Base-by-base conservation (phyloP, 2,888 invertebrate species). In the Omphaloscelis lunosa region DNA sequence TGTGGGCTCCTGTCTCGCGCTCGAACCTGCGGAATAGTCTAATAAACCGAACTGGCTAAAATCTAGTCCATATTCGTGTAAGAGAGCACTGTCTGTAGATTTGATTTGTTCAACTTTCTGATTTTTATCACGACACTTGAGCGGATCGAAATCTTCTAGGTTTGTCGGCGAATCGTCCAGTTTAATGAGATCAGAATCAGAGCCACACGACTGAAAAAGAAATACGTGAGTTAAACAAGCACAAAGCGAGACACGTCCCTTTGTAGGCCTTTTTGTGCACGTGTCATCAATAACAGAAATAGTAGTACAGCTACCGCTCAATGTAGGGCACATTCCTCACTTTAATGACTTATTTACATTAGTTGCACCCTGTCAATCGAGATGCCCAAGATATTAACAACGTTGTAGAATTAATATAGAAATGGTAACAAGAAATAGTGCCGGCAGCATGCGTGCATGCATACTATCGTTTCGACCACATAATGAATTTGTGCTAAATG, bases 11-110 rank as follows among this genome's bases (percentile, higher is more conserved):
- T 89, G 89, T 56, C 89, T 89, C 20, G 90, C 79, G 81, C 92
- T 93, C 53, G 94, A 90, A n/a, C 92, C 86, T 23, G 93, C 90
- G 67, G 94, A 91, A 82, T 97, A 95, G 83, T 97, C 97, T 86
- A 97, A 96, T 91, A 96, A 87, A 58, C 94, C 95, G 83, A 95
- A 96, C 80, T 94, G 94, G 84, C 96, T 96, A 85, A 98, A 98
- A 93, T 98, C 97, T 86, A 98, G 95, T 73, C 98, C 98, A 90
- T 98, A 98, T 89, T 98, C 98, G 89, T 97, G 97, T 83, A 98
- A 96, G 75, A 98, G 95, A 90, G 98, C 98, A 90, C 97, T 97
- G 89, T 98, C 98, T 79, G 95, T 92, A 9, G 95, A 93, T 88
- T 94, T 95, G 82, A 92, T 97, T 95, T 91, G 93, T 77, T 95